Percentiles rank a stretch among this genome's conserved stretches.
phyloP scores from a whole-genome alignment of 2,888 invertebrate genomes.

The Drosophila emarginata region DNA sequence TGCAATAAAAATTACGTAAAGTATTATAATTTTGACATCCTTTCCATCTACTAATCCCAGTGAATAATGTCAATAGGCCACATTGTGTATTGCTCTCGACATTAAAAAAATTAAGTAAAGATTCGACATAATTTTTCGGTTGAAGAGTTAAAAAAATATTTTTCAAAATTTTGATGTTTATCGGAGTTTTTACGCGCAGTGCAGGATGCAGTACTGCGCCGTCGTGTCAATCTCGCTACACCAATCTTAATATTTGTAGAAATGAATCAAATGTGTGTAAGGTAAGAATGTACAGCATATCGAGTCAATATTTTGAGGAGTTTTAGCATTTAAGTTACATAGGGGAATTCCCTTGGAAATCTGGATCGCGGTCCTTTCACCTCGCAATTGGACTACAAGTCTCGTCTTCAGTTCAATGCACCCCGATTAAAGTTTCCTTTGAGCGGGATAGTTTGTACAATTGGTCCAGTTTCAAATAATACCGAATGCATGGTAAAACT shows the following conservation, averaged over 20 bases:
- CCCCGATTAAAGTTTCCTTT: conserved; percentile 92
- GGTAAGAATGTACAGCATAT: conserved; percentile 19
- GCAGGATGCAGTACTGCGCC: conserved; percentile 15
- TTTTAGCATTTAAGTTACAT: not conserved
- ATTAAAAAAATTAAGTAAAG: not conserved
- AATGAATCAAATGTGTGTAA: conserved; percentile 21
- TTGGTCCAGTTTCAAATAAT: conserved; percentile 92
- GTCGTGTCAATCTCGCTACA: not conserved
- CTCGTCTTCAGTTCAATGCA: conserved; percentile 95
- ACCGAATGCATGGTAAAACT: conserved; percentile 92
- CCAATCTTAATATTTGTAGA: not conserved
- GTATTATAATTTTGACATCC: too few relatives aligned
- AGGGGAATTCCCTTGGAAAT: not conserved
- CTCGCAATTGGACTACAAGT: conserved; percentile 94
- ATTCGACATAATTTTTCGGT: not conserved
- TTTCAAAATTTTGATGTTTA: conserved; percentile 41
- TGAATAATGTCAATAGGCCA: too few relatives aligned
- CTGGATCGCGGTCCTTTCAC: conserved; percentile 54
- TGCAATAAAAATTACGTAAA: too few relatives aligned
- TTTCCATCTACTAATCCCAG: too few relatives aligned
- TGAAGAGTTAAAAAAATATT: conserved; percentile 10
- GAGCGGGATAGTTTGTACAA: conserved; percentile 98
- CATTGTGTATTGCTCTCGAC: too few relatives aligned
- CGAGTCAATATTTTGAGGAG: not conserved
- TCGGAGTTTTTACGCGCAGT: conserved; percentile 19